phyloP scores from a whole-genome alignment of 2,888 invertebrate genomes.

The Spatulosminthurus flaviceps region DNA sequence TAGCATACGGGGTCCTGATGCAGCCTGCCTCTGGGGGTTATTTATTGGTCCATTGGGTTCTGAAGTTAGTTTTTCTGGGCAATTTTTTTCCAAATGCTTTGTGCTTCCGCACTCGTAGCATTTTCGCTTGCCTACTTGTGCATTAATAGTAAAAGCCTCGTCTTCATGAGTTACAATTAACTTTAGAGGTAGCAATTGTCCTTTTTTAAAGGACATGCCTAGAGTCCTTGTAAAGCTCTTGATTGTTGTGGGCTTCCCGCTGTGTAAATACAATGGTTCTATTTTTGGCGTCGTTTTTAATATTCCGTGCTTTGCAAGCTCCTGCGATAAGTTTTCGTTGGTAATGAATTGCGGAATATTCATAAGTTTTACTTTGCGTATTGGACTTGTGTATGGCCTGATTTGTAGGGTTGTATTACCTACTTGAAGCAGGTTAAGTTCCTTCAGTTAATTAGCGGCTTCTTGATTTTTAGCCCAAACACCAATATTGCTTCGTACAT shows the following conservation, averaged over 20 bases:
- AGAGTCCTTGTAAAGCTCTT: conserved; percentile 18
- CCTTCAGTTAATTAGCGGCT: not conserved
- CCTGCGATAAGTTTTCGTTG: not conserved
- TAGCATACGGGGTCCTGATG: no score
- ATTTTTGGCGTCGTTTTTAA: not conserved
- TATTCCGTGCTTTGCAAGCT: not conserved
- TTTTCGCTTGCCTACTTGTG: conserved; percentile 16
- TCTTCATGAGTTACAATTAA: not conserved
- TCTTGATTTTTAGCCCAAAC: not conserved
- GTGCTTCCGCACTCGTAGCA: not conserved
- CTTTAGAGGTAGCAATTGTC: not conserved
- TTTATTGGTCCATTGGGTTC: not conserved
- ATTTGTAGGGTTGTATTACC: not conserved
- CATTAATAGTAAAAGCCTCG: not conserved
- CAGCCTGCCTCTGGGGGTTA: not conserved
- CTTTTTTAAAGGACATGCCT: not conserved
- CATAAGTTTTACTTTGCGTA: not conserved
- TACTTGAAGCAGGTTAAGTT: not conserved
- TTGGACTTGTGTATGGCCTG: not conserved
- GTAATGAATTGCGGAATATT: not conserved
- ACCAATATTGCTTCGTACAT: not conserved
- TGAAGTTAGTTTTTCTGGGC: not conserved
- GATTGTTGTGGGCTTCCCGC: not conserved
- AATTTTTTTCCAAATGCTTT: not conserved
- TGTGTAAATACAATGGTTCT: not conserved